These are phyloP conservation scores for Dicaeum eximium DNA, from an alignment of 2,113 vertebrate species.

Conservation along the genomic window DNA sequence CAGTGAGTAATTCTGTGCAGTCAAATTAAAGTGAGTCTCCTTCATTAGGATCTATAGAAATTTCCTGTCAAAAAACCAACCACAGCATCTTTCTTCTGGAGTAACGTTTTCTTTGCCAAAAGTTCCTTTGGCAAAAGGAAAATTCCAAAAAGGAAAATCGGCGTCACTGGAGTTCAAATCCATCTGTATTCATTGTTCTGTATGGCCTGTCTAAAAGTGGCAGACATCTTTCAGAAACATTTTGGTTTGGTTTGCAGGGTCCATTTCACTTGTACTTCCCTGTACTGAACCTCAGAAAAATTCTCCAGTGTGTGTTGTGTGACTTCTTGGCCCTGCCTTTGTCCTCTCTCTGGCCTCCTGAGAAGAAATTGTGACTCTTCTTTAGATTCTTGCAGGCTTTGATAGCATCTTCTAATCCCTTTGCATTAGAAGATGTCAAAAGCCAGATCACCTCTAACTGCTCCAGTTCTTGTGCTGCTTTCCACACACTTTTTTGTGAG, in stretches of 20 bases:
- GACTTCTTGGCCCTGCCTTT: neutral
- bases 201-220: neutral
- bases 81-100: neutral
- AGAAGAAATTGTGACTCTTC: neutral
- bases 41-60: neutral
- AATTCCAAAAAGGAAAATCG: neutral
- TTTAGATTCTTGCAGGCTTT: neutral
- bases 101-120: neutral
- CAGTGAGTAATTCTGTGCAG: neutral
- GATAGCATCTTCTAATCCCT: neutral
- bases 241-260: neutral
- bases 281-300: neutral
- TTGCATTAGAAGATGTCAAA: neutral
- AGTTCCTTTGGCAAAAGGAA: neutral
- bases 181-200: neutral
- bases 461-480: neutral
- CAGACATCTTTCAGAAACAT: neutral
- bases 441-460: neutral
- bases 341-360: neutral
- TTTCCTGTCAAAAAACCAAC: constrained; percentile 31
- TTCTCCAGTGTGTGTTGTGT: neutral
- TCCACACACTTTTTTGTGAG: neutral
- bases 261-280: neutral
- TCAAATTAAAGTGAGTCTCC: constrained; percentile 22
- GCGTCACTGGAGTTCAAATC: neutral